phyloP scores from a whole-genome alignment of 2,113 vertebrate genomes.

The Cariama cristata region DNA sequence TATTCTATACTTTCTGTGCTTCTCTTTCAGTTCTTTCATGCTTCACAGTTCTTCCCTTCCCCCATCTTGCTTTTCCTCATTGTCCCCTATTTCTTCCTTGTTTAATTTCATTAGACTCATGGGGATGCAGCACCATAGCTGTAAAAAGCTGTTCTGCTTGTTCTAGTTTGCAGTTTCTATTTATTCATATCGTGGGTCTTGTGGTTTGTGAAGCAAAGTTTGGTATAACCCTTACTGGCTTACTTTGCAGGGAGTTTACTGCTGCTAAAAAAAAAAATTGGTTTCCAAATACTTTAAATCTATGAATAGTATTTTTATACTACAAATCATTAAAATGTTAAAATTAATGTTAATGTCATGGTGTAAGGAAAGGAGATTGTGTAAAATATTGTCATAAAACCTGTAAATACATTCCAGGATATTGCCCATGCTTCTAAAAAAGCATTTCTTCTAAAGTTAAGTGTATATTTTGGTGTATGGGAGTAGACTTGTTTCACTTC shows the following conservation, averaged over 20 bases:
- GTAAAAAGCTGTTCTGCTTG: conserved; percentile 33
- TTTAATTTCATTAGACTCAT: conserved; percentile 5
- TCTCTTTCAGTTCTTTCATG: background rate
- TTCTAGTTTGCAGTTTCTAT: conserved; percentile 28
- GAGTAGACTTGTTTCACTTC: background rate
- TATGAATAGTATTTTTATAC: background rate
- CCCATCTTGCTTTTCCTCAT: background rate
- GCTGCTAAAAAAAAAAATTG: background rate
- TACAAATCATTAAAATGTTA: background rate
- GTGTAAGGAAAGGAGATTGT: background rate
- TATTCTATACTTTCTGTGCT: background rate
- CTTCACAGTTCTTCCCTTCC: background rate
- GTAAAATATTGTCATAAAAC: background rate
- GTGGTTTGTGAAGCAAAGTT: conserved; percentile 42
- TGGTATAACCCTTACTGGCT: conserved; percentile 14
- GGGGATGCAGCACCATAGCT: background rate
- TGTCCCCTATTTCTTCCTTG: background rate
- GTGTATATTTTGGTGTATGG: background rate
- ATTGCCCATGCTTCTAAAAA: background rate
- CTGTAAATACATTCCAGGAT: background rate
- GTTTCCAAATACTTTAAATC: background rate
- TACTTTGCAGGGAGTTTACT: background rate
- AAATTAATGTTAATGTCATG: background rate
- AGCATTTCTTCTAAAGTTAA: background rate
- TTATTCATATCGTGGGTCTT: conserved; percentile 22